Base-by-base conservation (phyloP, 2,113 vertebrate species). In the Nothobranchius furzeri region DNA sequence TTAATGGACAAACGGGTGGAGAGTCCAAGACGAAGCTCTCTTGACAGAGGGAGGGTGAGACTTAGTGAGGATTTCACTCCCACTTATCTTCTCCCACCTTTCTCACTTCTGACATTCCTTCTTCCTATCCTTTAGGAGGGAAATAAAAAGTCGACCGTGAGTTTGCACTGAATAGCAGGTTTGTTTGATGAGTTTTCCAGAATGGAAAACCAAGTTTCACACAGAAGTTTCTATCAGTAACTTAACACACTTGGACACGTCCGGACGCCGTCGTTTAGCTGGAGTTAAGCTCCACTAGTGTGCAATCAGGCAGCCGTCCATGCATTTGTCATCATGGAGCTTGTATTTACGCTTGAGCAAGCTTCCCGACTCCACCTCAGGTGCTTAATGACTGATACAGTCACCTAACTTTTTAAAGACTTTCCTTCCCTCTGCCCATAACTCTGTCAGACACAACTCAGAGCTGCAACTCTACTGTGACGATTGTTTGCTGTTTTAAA, bases 1-100 rank as follows among this genome's bases (percentile, higher is more conserved):
- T 43, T 59, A 60, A 78, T 78, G 85, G 85, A 90, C 88, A 91
- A 90, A 87, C 85, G 46, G 76, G 74, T 75, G 79, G 43, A 17
- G 75, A 87, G 84, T 91, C 81, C 68, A 78, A 85, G 81, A 87
- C 70, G 85, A 40, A 40, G 67, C 54, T 2, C 72, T 71, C 68
- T 20, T 64, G 73, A 78, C 75, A 56, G 75, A 85, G 76, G 72
- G 70, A 85, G 81, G 66, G 78, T 3, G 9, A 59, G 62, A 76
- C 12, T 52, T 30, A 60, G 72, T 50, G 51, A 63, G 65, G 67
- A 68, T 87, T 85, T 80, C 85, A 79, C 45, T 1, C 55, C 46
- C 10, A 46, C 53, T 67, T 30, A 7, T 75, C 13, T 47, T 60
- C 30, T 43, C 40, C 51, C 48, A 47, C 57, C 64, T 60, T 58